Percentiles rank a stretch among this genome's conserved stretches.
Conservation (phyloP, 2,797 vertebrate genomes). For the Pristis pectinata region DNA sequence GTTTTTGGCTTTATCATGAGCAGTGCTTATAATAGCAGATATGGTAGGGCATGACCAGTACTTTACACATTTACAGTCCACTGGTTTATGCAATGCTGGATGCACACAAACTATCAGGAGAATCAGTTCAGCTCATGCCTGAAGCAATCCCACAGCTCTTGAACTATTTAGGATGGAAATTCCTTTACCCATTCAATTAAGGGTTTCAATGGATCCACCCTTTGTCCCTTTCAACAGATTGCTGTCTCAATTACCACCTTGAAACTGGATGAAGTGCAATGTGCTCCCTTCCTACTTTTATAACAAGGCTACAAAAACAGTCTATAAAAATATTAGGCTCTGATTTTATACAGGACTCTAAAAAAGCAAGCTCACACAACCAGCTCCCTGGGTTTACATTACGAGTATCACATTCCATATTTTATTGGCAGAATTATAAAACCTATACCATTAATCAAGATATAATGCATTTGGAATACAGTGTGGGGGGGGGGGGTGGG, state of each 20-base stretch:
- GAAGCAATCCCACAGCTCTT: slow-evolving; percentile 22
- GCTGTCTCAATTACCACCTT: neutral
- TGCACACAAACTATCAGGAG: neutral
- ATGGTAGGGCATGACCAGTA: no score
- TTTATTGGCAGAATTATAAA: neutral
- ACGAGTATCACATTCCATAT: neutral
- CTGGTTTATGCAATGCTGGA: neutral
- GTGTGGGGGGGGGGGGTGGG: neutral
- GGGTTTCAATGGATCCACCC: neutral
- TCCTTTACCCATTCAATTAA: slow-evolving; percentile 15
- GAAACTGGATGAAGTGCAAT: neutral
- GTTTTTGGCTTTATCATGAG: neutral
- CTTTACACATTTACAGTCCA: neutral
- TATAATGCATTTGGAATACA: neutral
- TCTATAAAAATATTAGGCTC: neutral
- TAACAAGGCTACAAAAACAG: neutral
- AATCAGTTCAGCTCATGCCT: neutral
- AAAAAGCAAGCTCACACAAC: neutral
- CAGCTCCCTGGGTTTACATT: neutral
- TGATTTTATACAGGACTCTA: neutral
- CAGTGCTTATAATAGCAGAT: neutral
- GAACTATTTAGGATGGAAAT: neutral
- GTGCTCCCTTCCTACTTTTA: neutral
- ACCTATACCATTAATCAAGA: neutral
- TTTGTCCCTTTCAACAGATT: neutral